Conservation (phyloP, 2,797 vertebrate species). For the Ctenosaura bakeri region DNA sequence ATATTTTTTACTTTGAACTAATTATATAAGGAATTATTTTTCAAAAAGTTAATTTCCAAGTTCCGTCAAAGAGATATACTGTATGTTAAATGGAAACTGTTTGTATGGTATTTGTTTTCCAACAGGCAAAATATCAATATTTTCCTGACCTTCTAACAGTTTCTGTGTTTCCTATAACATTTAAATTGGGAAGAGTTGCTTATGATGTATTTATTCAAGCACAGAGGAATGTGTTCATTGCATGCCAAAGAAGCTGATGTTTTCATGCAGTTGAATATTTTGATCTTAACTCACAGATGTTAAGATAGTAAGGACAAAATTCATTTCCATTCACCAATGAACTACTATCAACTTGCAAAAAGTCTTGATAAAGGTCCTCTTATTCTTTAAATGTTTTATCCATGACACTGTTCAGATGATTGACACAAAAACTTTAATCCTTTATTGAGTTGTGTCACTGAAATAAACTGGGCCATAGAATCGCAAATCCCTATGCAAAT, state of each 20-base stretch:
- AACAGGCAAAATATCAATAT: constrained; percentile 24
- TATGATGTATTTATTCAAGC: constrained; percentile 17
- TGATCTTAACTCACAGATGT: constrained; percentile 30
- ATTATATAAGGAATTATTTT: no score
- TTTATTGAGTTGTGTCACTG: not conserved
- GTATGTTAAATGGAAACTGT: constrained; percentile 6
- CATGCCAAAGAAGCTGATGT: constrained; percentile 42
- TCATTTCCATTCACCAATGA: constrained; percentile 47
- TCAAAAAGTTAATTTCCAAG: not conserved
- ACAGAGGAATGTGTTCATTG: constrained; percentile 52
- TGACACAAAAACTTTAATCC: not conserved
- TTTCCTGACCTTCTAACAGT: constrained; percentile 34
- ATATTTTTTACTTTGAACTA: no score
- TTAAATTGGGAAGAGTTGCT: constrained; percentile 19
- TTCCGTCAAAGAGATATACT: constrained; percentile 25
- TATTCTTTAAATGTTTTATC: constrained; percentile 28
- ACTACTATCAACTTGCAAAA: constrained; percentile 43
- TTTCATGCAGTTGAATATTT: constrained; percentile 35
- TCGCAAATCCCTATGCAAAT: no score
- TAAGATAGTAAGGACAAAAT: constrained; percentile 32
- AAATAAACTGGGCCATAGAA: not conserved
- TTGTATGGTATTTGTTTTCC: constrained; percentile 31
- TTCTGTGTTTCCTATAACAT: constrained; percentile 38
- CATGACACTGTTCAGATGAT: constrained; percentile 18
- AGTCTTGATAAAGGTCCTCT: constrained; percentile 24